phyloP scores from a whole-genome alignment of 2,888 invertebrate genomes.

The Taphrorychus bicolor region DNA sequence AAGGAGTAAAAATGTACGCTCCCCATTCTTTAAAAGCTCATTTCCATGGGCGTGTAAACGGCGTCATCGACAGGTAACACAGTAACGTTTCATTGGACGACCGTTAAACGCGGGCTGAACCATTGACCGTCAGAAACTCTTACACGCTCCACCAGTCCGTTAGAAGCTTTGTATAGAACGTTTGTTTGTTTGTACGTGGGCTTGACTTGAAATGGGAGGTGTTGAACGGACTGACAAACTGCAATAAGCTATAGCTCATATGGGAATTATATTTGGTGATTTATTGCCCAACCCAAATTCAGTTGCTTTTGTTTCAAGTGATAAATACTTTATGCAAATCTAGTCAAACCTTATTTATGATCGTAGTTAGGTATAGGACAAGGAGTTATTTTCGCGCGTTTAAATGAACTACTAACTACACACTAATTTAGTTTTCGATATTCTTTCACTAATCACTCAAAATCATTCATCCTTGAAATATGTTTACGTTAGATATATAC shows the following conservation, averaged over 20 bases:
- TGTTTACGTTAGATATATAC: too few species aligned
- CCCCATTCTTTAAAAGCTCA: conserved; percentile 15
- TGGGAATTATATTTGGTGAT: background rate
- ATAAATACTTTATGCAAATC: too few species aligned
- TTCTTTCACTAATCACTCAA: too few species aligned
- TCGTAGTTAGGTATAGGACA: too few species aligned
- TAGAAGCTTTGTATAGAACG: conserved; percentile 24
- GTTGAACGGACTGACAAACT: background rate
- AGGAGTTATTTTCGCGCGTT: too few species aligned
- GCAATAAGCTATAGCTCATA: background rate
- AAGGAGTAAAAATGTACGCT: background rate
- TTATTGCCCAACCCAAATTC: too few species aligned
- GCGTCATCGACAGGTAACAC: conserved; percentile 31
- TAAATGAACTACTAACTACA: too few species aligned
- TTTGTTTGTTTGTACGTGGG: conserved; percentile 19
- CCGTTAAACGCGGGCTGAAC: conserved; percentile 47
- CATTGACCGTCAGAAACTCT: conserved; percentile 52
- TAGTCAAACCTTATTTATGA: too few species aligned
- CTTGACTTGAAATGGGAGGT: conserved; percentile 32
- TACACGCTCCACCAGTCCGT: conserved; percentile 54
- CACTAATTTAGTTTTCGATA: too few species aligned
- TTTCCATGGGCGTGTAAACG: conserved; percentile 38
- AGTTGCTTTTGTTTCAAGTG: too few species aligned
- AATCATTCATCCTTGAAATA: too few species aligned
- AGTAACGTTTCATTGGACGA: conserved; percentile 45